Base-by-base conservation (phyloP, 2,113 vertebrate genomes). In the Sardina pilchardus region DNA sequence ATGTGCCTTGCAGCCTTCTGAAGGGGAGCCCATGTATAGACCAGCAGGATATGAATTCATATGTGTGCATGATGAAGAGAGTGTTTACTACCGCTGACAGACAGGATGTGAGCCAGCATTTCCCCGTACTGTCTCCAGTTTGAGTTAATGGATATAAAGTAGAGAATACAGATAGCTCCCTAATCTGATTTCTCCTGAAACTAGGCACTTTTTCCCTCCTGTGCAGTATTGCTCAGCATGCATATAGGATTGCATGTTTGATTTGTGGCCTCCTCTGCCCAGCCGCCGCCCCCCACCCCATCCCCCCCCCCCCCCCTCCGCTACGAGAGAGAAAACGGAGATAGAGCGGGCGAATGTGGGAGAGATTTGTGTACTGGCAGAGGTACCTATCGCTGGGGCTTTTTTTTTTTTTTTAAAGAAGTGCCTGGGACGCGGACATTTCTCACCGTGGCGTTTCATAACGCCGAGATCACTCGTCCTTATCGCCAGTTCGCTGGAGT, bases 361-460 rank as follows among this genome's bases (percentile, higher is more conserved):
- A 34, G 75, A 53, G 75, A 85, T 85, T 80, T 85, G 84, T 80
- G n/a, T 47, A 50, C 34, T 78, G 39, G 83, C 8, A 78, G 83
- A 30, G 71, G 71, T 78, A 50, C 48, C 48, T n/a, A 24, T 45
- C 24, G 71, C 36, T 30, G 45, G 71, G 14, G 71, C 30, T 14
- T 34, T 71, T 71, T 30, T 24, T 24, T 24, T 45, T 81, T 48
- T 45, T 84, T 80, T 86, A 86, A 83, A 85, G 85, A 75, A 75
- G 43, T 81, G 81, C 83, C n/a, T 80, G 82, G 63, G 39, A 85
- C 19, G 78, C 24, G 17, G 17, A 16, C 78, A 80, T 85, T 78
- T 30, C 85, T 86, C 82, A 86, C 21, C 71, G 59, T 86, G 81
- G 44, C 81, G 24, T 75, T 82, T 86, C 85, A 88, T 86, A 83